These are phyloP conservation scores for Maniola hyperantus DNA, from an alignment of 2,888 invertebrate genomes.

Conservation along the genomic window DNA sequence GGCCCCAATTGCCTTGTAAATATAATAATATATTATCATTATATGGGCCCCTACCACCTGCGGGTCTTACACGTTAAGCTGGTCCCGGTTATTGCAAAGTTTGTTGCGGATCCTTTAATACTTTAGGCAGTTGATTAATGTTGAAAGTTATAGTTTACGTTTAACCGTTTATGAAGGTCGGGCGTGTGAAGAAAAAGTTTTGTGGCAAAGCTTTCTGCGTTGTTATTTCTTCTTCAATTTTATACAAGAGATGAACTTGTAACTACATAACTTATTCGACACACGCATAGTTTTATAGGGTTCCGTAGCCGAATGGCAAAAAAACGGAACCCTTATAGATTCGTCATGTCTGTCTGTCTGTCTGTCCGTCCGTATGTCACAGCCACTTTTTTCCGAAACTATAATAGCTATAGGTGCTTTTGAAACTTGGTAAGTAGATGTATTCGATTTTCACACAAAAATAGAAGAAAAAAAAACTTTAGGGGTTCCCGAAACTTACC, in stretches of 20 bases:
- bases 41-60: slow-evolving; percentile 23
- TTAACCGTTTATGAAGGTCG: slow-evolving; percentile 26
- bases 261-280: no score
- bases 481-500: no score
- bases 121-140: slow-evolving; percentile 28
- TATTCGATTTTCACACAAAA: no score
- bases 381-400: no score
- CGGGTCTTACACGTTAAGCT: slow-evolving; percentile 28
- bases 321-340: no score
- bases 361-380: no score
- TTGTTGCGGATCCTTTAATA: slow-evolving; percentile 29
- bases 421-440: no score
- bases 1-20: slow-evolving; percentile 9
- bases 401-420: no score
- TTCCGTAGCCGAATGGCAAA: no score
- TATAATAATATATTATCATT: slow-evolving; percentile 22
- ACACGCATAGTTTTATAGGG: no score
- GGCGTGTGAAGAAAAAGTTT: slow-evolving; percentile 17
- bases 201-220: background rate
- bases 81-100: slow-evolving; percentile 27
- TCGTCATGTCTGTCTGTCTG: no score
- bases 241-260: background rate
- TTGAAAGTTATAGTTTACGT: slow-evolving; percentile 27
- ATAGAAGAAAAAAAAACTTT: no score
- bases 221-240: slow-evolving; percentile 10